A percentile compares a stretch with the other conserved stretches of the same genome.
Evolutionary conservation across 2,113 vertebrate genomes (phyloP).

Genomic region (Puma concolor): DNA sequence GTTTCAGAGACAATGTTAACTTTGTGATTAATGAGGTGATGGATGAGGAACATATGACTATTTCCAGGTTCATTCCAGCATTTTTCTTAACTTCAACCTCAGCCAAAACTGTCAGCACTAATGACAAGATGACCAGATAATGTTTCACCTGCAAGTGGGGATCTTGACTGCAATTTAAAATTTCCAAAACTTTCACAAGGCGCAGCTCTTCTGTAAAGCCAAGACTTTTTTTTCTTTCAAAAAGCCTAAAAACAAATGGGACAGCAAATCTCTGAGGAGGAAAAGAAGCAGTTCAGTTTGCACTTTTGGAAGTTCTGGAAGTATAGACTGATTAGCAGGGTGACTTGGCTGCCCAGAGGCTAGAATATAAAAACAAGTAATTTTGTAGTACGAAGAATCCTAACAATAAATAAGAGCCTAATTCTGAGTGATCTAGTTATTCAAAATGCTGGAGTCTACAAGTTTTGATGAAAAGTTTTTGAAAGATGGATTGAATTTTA

Average conservation of each 20-base stretch:
- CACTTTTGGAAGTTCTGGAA: constrained; percentile 53
- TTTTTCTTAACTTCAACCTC: constrained; percentile 71
- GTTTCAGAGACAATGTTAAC: constrained; percentile 72
- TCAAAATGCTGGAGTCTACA: background rate
- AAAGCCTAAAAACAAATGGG: constrained; percentile 80
- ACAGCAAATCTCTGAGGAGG: constrained; percentile 65
- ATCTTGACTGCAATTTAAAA: constrained; percentile 74
- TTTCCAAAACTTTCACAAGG: constrained; percentile 71
- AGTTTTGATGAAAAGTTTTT: background rate
- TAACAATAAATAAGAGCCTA: background rate
- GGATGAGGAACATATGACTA: constrained; percentile 74
- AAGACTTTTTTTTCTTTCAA: constrained; percentile 61
- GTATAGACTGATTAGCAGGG: constrained; percentile 36
- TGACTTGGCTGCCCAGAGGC: background rate
- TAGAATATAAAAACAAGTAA: background rate
- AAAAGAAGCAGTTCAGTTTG: constrained; percentile 64
- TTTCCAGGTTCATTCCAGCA: constrained; percentile 77
- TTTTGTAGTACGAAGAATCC: background rate
- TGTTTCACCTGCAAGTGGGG: constrained; percentile 70
- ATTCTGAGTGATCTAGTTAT: background rate
- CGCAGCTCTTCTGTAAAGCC: constrained; percentile 57
- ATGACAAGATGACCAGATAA: constrained; percentile 76
- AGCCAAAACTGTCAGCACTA: constrained; percentile 73
- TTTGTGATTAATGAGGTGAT: constrained; percentile 78
- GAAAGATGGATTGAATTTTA: background rate